phyloP scores from a whole-genome alignment of 2,113 vertebrate species.

The Triplophysa siluroides region DNA sequence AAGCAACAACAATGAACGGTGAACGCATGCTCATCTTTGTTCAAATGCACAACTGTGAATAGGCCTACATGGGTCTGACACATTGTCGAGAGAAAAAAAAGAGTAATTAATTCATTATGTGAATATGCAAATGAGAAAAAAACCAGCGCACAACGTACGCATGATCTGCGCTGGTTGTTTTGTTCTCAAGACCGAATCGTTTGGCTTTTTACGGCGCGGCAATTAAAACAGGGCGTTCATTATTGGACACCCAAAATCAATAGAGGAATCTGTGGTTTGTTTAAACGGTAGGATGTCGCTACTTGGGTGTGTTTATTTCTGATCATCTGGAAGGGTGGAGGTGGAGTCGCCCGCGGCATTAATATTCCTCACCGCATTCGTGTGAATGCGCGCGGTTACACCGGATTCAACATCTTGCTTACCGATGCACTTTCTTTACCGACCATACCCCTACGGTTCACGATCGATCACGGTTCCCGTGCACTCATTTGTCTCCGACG shows the following conservation, averaged over 20 bases:
- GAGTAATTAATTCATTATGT: slow-evolving; percentile 77
- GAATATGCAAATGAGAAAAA: slow-evolving; percentile 73
- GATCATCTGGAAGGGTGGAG: neutral
- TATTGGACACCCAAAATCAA: slow-evolving; percentile 42
- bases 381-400: slow-evolving; percentile 45
- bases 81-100: slow-evolving; percentile 64
- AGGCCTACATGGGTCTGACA: slow-evolving; percentile 48
- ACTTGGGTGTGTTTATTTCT: slow-evolving; percentile 10
- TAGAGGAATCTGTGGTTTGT: slow-evolving; percentile 1
- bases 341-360: slow-evolving; percentile 62
- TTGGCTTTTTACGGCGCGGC: slow-evolving; percentile 16
- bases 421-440: slow-evolving; percentile 73
- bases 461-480: slow-evolving; percentile 77
- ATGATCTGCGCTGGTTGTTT: slow-evolving; percentile 45
- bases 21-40: neutral
- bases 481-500: slow-evolving; percentile 60
- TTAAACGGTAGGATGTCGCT: slow-evolving; percentile 23
- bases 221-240: slow-evolving; percentile 28
- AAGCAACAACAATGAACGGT: slow-evolving; percentile 1
- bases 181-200: slow-evolving; percentile 32
- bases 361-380: slow-evolving; percentile 68
- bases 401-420: slow-evolving; percentile 67
- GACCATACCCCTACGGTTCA: slow-evolving; percentile 71
- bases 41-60: slow-evolving; percentile 33
- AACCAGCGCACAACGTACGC: slow-evolving; percentile 55